These are phyloP conservation scores for Phaedon cochleariae DNA, from an alignment of 2,888 invertebrate species.

Conservation along the genomic window DNA sequence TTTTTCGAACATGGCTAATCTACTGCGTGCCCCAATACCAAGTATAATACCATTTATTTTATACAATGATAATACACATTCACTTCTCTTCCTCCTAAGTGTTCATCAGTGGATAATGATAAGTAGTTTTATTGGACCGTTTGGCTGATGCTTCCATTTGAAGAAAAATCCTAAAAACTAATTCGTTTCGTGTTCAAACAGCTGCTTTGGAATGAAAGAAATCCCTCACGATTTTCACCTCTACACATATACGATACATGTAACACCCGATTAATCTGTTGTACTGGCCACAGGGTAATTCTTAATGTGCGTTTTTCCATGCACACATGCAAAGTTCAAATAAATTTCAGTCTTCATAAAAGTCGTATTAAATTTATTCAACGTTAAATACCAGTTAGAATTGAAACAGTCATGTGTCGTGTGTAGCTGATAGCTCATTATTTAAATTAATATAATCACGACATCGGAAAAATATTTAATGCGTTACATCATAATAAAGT, in stretches of 20 bases:
- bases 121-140: no score
- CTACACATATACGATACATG: constrained; percentile 46
- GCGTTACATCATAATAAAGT: not conserved
- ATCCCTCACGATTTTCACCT: constrained; percentile 33
- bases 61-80: no score
- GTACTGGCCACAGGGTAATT: constrained; percentile 41
- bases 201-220: not conserved
- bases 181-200: not conserved
- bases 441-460: constrained; percentile 45
- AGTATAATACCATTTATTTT: no score
- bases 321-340: constrained; percentile 48
- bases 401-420: constrained; percentile 38
- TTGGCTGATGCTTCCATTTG: no score
- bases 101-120: no score
- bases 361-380: constrained; percentile 47
- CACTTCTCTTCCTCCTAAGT: no score
- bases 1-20: no score
- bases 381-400: constrained; percentile 36
- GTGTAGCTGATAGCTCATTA: constrained; percentile 48
- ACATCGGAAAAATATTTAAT: not conserved
- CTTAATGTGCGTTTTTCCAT: constrained; percentile 42
- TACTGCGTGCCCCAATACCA: no score
- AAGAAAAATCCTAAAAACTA: no score
- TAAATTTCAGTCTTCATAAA: constrained; percentile 48
- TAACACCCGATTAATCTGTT: constrained; percentile 46